Conservation (phyloP, 2,797 vertebrate species). For the Nannoperca australis region DNA sequence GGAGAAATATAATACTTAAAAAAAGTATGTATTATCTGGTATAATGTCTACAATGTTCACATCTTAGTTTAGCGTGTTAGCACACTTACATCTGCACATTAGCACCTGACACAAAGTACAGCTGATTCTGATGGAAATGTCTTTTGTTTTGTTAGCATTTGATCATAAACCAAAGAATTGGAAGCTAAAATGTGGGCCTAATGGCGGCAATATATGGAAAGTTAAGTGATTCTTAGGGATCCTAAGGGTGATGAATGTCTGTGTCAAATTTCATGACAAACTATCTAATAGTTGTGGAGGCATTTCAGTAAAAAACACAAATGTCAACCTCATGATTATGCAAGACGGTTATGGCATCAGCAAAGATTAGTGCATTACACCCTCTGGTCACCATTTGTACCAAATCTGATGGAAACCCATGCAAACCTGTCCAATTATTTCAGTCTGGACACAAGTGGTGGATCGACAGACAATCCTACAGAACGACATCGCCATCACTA, state of each 20-base stretch:
- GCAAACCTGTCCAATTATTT: slow-evolving; percentile 3
- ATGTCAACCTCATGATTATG: neutral
- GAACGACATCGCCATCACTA: neutral
- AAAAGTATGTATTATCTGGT: neutral
- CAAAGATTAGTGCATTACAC: neutral
- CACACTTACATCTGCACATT: neutral
- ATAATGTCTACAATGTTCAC: neutral
- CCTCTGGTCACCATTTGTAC: neutral
- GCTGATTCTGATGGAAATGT: neutral
- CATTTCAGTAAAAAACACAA: slow-evolving; percentile 13
- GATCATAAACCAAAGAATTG: neutral
- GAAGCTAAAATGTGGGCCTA: neutral
- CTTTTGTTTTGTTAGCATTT: neutral
- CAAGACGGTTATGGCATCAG: neutral
- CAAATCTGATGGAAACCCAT: neutral
- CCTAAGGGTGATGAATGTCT: neutral
- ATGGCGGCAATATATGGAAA: neutral
- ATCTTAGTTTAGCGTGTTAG: neutral
- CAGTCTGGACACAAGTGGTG: neutral
- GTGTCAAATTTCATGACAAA: neutral
- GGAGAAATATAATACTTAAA: slow-evolving; percentile 26
- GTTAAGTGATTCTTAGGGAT: neutral
- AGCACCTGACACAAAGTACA: neutral
- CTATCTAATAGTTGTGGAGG: neutral
- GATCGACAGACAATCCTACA: neutral